These are phyloP conservation scores for Oligia latruncula DNA, from an alignment of 2,888 invertebrate genomes.

Conservation along the genomic window DNA sequence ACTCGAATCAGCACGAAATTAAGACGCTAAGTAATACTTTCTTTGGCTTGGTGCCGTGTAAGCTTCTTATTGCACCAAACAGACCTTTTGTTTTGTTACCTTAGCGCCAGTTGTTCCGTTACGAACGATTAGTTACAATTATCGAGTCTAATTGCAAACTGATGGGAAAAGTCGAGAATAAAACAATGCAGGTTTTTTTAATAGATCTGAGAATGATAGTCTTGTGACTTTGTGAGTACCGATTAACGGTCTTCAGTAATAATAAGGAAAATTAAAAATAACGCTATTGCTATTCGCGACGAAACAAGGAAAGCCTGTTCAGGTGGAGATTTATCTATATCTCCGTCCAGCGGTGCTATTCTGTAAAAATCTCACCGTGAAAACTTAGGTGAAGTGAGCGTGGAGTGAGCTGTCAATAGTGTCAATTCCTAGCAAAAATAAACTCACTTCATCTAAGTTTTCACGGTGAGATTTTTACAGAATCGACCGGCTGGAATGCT, in stretches of 20 bases:
- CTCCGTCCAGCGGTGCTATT: too few relatives aligned
- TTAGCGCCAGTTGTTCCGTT: slow-evolving; percentile 74
- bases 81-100: slow-evolving; percentile 37
- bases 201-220: slow-evolving; percentile 49
- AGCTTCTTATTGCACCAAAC: slow-evolving; percentile 24
- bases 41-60: background rate
- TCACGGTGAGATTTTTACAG: too few relatives aligned
- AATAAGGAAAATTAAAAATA: slow-evolving; percentile 4
- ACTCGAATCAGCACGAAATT: background rate
- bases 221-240: slow-evolving; percentile 30
- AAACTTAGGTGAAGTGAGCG: too few relatives aligned
- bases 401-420: too few relatives aligned
- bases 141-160: slow-evolving; percentile 76
- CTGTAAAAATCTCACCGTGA: too few relatives aligned
- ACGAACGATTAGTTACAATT: slow-evolving; percentile 83
- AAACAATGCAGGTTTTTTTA: slow-evolving; percentile 73
- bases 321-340: background rate
- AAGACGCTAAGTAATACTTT: slow-evolving; percentile 21
- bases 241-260: slow-evolving; percentile 21
- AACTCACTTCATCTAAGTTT: too few relatives aligned
- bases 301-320: background rate
- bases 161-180: slow-evolving; percentile 78
- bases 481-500: too few relatives aligned
- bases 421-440: too few relatives aligned
- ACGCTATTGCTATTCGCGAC: background rate